Evolutionary conservation across 2,113 vertebrate genomes (phyloP).

Genomic region (Melanotaenia duboulayi): DNA sequence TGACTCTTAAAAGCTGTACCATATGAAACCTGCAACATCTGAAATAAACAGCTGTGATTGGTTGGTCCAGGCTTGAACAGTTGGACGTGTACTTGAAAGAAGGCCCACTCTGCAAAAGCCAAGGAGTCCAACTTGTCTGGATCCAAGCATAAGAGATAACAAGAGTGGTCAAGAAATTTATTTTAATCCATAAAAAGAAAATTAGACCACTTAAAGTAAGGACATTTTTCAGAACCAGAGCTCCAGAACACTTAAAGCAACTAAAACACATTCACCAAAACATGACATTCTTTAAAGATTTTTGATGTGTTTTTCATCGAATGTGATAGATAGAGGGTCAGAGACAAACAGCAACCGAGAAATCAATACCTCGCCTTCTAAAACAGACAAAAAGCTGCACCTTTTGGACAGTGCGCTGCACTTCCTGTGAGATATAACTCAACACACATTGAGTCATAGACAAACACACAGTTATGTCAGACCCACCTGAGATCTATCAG

Average conservation of each 20-base stretch:
- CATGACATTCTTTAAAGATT: too few relatives aligned
- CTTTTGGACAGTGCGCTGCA: too few relatives aligned
- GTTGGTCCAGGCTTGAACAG: too few relatives aligned
- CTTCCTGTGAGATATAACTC: conserved; percentile 40
- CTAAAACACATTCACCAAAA: too few relatives aligned
- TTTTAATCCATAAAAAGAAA: not conserved
- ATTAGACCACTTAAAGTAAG: not conserved
- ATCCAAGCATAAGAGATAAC: not conserved
- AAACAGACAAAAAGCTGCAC: conserved; percentile 22
- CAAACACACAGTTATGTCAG: conserved; percentile 55
- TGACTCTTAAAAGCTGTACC: too few relatives aligned
- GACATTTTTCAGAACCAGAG: not conserved
- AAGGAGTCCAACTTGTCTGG: not conserved
- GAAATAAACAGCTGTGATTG: too few relatives aligned
- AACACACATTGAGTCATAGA: conserved; percentile 54
- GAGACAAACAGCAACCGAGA: conserved; percentile 12
- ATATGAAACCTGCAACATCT: too few relatives aligned
- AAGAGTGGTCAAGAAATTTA: too few relatives aligned
- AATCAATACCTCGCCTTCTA: conserved; percentile 18
- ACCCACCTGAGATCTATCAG: conserved; percentile 46
- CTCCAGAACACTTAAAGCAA: not conserved
- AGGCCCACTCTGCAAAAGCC: too few relatives aligned
- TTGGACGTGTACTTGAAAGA: too few relatives aligned
- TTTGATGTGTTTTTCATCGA: not conserved
- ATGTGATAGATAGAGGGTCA: not conserved